Base-by-base conservation (phyloP, 2,113 vertebrate species). In the Carassius auratus region DNA sequence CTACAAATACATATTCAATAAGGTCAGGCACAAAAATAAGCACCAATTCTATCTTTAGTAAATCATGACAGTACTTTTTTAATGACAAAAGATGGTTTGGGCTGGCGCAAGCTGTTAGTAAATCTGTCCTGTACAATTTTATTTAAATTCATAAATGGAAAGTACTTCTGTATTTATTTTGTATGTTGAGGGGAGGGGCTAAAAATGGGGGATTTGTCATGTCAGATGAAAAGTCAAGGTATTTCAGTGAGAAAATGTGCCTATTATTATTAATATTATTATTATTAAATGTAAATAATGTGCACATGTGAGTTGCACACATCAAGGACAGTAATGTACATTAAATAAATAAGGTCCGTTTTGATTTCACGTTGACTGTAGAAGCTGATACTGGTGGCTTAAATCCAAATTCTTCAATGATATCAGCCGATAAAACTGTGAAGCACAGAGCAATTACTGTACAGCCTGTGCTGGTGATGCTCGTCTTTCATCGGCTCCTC, bases 401-500 rank as follows among this genome's bases (percentile, higher is more conserved):
- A 15, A 48, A 61, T 73, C 81, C 64, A 64, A 61, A 42, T 86
- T 88, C 81, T 75, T 23, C 69, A 77, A 76, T 62, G 36, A 71
- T 86, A 77, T 84, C 71, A 66, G 64, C 42, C 5, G 57, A 88
- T 84, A 76, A 83, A 64, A 81, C 36, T 2, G 50, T 62, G 61
- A 76, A 84, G 81, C 81, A n/a, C 57, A 21, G 83, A 85, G 81
- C 85, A 88, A 77, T 84, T 66, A 52, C 75, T 57, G 78, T 82
- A 86, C 73, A 68, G 81, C 74, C 81, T 15, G 15, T 85, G 33
- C 15, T 45, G 17, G 77, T 21, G 15, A 59, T 48, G 13, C 87
- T 55, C 83, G 80, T 89, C 84, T 92, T 91, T 90, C 76, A 87
- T 85, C 91, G 76, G 85, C 88, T 84, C 86, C 90, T 83, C 89